Conservation (phyloP, 2,113 vertebrate genomes). For the Morphnarchus princeps region DNA sequence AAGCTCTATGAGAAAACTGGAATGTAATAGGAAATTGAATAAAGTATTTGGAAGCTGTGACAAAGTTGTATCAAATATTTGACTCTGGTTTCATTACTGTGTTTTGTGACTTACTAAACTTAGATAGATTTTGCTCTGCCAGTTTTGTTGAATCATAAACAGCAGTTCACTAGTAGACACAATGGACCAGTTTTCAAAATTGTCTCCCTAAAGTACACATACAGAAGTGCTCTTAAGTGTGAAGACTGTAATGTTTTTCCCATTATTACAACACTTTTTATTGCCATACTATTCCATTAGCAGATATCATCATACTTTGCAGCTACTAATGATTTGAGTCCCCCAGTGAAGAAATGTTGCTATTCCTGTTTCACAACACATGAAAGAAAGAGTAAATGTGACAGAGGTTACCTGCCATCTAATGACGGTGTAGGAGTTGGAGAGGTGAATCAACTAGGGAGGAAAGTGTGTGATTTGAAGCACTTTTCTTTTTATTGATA, state of each 20-base stretch:
- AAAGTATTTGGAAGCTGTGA: not conserved
- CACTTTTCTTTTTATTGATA: not conserved
- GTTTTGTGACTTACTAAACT: slow-evolving; percentile 26
- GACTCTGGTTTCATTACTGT: not conserved
- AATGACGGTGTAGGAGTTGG: not conserved
- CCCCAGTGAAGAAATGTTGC: not conserved
- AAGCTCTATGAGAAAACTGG: not conserved
- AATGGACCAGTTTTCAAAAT: slow-evolving; percentile 5
- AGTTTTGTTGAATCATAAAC: slow-evolving; percentile 15
- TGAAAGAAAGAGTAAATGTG: not conserved
- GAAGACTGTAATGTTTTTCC: not conserved
- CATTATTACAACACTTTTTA: not conserved
- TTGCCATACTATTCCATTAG: not conserved
- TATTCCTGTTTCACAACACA: not conserved
- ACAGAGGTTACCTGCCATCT: not conserved
- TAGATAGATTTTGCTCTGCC: not conserved
- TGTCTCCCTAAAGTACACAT: not conserved
- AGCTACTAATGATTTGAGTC: not conserved
- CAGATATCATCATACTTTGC: not conserved
- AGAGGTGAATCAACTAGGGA: not conserved
- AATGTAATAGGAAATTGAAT: not conserved
- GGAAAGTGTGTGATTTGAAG: not conserved
- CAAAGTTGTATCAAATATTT: not conserved
- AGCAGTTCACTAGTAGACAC: not conserved
- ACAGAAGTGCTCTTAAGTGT: not conserved